Base-by-base conservation (phyloP, 2,113 vertebrate species). In the Craseonycteris thonglongyai region DNA sequence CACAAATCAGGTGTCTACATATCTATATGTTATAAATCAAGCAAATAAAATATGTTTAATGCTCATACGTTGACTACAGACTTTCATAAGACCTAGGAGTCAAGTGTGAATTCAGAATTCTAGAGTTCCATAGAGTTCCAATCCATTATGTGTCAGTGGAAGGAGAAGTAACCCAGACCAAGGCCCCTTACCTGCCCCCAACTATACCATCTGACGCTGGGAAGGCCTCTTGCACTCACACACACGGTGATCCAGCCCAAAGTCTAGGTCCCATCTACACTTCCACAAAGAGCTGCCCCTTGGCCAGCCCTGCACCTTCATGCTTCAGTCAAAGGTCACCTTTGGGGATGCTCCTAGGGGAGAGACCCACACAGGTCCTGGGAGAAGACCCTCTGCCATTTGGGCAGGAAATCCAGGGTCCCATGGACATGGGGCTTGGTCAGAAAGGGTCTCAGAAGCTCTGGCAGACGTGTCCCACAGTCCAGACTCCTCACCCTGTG, bases 21-120 rank as follows among this genome's bases (percentile, higher is more conserved):
- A 76, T 28, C 22, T 76, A 92, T 54, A 42, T 42, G 38, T 87
- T 49, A 42, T 33, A 71, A 84, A 65, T 82, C 72, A 91, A 96
- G 47, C 30, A 72, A 68, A 66, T 75, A 47, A 84, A 87, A n/a
- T 58, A 54, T 8, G 16, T 21, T 75, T 40, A 45, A 7, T 45
- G 66, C 19, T 38, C 61, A 56, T 56, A 22, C n/a, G 1, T 75
- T 59, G 65, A 71, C 26, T 21, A 11, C 9, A 56, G 6, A n/a
- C 47, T 80, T 65, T 15, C 35, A 10, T n/a, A 56, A 81, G 93
- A 63, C 11, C 42, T 33, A 7, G n/a, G 76, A 45, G 30, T 45
- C 12, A 18, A 51, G 33, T 92, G 40, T 88, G 38, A 91, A 51
- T 11, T 80, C 33, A n/a, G 51, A 51, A 21, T 75, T 82, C 59